Evolutionary conservation across 2,797 vertebrate genomes (phyloP).

Genomic region (Chiroxiphia lanceolata): DNA sequence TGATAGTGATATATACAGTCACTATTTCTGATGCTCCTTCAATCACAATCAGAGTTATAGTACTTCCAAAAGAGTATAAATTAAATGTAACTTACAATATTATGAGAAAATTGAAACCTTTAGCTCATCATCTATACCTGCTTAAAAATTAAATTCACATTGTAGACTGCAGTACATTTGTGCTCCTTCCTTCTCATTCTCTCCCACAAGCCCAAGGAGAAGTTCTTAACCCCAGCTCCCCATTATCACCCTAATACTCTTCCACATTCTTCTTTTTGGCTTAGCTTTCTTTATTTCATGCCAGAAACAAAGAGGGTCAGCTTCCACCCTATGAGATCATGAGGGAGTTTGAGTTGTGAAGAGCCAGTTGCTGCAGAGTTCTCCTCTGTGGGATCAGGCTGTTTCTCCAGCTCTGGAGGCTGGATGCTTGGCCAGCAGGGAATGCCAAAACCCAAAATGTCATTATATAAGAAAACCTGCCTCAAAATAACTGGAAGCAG

Average conservation of each 20-base stretch:
- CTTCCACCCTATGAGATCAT: slow-evolving; percentile 57
- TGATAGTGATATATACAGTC: not conserved
- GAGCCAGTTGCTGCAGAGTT: not conserved
- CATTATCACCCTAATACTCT: not conserved
- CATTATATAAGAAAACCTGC: slow-evolving; percentile 14
- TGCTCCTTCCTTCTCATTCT: not conserved
- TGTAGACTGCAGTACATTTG: not conserved
- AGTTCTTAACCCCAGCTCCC: not conserved
- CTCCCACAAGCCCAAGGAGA: not conserved
- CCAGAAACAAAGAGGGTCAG: slow-evolving; percentile 22
- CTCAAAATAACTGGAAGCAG: slow-evolving; percentile 23
- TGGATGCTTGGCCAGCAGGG: not conserved
- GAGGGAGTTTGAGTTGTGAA: not conserved
- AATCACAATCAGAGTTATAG: not conserved
- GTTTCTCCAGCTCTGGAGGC: not conserved
- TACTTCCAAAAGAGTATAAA: not conserved
- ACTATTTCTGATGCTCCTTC: not conserved
- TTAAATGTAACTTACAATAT: not conserved
- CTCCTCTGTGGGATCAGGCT: not conserved
- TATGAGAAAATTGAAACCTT: not conserved
- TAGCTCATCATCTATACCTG: not conserved
- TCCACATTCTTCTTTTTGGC: not conserved
- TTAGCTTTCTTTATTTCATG: not conserved
- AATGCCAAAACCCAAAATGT: not conserved
- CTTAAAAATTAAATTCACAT: not conserved